Conservation (phyloP, 2,797 vertebrate species). For the Hyperoplus lanceolatus region DNA sequence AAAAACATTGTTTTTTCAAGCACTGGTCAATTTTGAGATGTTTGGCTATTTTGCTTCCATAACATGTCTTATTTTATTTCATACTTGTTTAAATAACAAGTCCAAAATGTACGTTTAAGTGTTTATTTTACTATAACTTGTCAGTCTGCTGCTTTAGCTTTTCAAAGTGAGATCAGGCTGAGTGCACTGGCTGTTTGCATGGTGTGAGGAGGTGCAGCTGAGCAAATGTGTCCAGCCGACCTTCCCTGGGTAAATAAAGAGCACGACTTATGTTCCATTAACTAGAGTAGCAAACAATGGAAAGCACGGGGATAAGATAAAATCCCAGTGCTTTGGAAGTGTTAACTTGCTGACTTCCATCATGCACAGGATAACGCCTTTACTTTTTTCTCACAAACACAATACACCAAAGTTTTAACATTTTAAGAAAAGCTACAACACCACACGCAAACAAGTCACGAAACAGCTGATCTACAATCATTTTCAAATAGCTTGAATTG, state of each 20-base stretch:
- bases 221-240: neutral
- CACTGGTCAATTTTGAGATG: no score
- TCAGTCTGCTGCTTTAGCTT: neutral
- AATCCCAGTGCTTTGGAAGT: neutral
- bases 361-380: conserved; percentile 1
- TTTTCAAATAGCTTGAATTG: neutral
- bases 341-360: neutral
- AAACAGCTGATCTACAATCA: neutral
- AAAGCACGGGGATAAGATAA: neutral
- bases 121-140: no score
- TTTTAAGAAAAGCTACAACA: neutral
- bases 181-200: neutral
- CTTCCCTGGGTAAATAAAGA: conserved; percentile 19
- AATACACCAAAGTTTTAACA: neutral
- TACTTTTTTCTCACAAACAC: conserved; percentile 11
- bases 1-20: no score
- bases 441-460: neutral
- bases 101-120: no score
- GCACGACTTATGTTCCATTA: neutral
- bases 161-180: conserved; percentile 22
- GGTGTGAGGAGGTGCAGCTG: conserved; percentile 10
- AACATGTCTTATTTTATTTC: no score
- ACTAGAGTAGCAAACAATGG: neutral
- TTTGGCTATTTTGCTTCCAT: no score
- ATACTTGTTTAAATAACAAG: no score